phyloP scores from a whole-genome alignment of 23 tunicate species.

The Trididemnum clinides region DNA sequence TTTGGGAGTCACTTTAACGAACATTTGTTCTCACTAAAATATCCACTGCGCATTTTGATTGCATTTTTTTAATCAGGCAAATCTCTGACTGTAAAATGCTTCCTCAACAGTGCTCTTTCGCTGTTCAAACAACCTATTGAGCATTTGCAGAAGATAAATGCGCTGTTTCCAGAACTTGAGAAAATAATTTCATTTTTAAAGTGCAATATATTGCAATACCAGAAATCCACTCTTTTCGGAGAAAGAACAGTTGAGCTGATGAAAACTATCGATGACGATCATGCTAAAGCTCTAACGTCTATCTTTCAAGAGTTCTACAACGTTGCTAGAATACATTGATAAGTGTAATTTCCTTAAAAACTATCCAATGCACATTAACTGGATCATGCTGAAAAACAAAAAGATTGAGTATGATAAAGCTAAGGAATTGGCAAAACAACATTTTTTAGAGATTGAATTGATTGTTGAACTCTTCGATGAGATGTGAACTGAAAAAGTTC shows the following conservation, averaged over 20 bases:
- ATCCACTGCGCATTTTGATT: conserved; percentile 44
- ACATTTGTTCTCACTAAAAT: conserved; percentile 34
- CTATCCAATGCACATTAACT: conserved; percentile 41
- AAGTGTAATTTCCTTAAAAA: conserved; percentile 63
- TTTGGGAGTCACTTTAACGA: conserved; percentile 55
- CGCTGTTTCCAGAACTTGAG: conserved; percentile 51
- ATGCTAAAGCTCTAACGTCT: conserved; percentile 49
- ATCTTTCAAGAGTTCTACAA: conserved; percentile 47
- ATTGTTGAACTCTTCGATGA: too few relatives aligned
- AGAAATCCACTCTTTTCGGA: conserved; percentile 6
- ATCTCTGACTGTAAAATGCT: conserved; percentile 32
- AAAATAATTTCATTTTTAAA: conserved; percentile 42
- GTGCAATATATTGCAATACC: conserved; percentile 42
- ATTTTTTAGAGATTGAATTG: too few relatives aligned
- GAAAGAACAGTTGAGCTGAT: conserved; percentile 66
- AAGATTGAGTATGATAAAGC: too few relatives aligned
- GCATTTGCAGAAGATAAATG: conserved; percentile 44
- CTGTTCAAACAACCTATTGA: conserved; percentile 25
- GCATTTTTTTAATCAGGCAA: conserved; percentile 56
- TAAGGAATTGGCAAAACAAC: too few relatives aligned
- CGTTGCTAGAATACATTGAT: conserved; percentile 40
- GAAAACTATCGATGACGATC: conserved; percentile 53
- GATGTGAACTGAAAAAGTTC: too few relatives aligned
- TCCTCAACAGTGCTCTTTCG: conserved; percentile 53
- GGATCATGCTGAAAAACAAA: not conserved